phyloP scores from a whole-genome alignment of 2,113 vertebrate genomes.

The Stegastes partitus region DNA sequence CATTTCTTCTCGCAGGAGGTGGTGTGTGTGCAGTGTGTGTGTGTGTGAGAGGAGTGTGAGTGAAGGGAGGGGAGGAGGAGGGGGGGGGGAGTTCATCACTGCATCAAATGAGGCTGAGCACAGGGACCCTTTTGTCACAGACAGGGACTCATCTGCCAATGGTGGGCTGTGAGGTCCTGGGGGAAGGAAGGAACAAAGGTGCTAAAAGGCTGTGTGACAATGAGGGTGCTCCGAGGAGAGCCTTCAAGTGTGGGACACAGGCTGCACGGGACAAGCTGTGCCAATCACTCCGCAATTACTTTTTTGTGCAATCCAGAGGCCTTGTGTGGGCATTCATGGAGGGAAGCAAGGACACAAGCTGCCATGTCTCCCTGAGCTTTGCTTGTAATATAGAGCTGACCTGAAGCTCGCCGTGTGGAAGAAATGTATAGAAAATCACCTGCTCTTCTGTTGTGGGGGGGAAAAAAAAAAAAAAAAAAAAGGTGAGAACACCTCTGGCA shows the following conservation, averaged over 20 bases:
- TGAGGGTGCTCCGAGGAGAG: constrained; percentile 88
- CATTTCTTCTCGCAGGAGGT: constrained; percentile 91
- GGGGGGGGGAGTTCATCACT: constrained; percentile 71
- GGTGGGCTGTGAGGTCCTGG: constrained; percentile 89
- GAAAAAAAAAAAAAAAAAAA: constrained; percentile 11
- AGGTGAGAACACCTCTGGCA: background rate
- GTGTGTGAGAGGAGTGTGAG: constrained; percentile 33
- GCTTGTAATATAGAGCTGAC: constrained; percentile 47
- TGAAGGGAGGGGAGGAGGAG: no score
- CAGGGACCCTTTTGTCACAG: constrained; percentile 92
- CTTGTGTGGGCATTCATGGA: constrained; percentile 74
- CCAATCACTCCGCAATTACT: constrained; percentile 90
- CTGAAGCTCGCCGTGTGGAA: constrained; percentile 33
- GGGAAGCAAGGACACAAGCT: constrained; percentile 71
- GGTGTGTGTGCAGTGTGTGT: constrained; percentile 42
- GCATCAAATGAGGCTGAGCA: constrained; percentile 83
- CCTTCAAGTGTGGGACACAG: constrained; percentile 82
- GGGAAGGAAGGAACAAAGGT: constrained; percentile 93
- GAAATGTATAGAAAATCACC: constrained; percentile 47
- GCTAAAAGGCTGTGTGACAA: constrained; percentile 96
- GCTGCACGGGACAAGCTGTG: constrained; percentile 89
- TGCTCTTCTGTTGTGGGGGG: constrained; percentile 17
- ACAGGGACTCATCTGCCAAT: constrained; percentile 90
- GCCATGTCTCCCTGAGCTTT: constrained; percentile 40
- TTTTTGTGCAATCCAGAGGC: constrained; percentile 70